Percentiles rank a stretch among this genome's conserved stretches.
These are phyloP conservation scores for Nyctibius bracteatus DNA, from an alignment of 2,113 vertebrate genomes.

Conservation along the genomic window DNA sequence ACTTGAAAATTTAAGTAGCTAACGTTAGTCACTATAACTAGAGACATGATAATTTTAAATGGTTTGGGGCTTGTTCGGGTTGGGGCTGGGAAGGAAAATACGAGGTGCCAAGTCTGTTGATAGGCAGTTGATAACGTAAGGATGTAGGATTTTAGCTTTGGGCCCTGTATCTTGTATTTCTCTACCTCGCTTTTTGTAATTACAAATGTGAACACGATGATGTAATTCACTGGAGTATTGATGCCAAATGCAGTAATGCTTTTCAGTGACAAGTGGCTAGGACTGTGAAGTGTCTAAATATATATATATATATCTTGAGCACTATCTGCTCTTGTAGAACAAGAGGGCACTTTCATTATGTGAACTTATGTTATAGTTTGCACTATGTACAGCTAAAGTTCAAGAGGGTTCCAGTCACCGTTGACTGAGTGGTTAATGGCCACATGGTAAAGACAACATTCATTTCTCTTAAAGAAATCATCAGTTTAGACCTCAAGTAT, in stretches of 20 bases:
- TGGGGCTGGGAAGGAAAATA: not conserved
- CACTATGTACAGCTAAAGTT: not conserved
- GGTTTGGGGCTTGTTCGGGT: not conserved
- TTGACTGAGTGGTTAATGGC: conserved; percentile 5
- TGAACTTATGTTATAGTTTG: not conserved
- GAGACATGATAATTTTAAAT: not conserved
- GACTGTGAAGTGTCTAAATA: not conserved
- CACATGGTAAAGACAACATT: not conserved
- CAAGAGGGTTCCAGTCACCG: not conserved
- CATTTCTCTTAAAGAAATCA: not conserved
- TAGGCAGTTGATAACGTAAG: not conserved
- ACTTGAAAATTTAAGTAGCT: not conserved
- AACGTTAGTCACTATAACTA: not conserved
- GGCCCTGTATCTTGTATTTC: not conserved
- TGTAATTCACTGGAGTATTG: not conserved
- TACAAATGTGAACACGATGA: not conserved
- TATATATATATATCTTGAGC: not conserved
- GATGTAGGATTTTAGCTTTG: not conserved
- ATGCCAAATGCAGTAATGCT: not conserved
- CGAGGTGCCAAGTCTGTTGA: not conserved
- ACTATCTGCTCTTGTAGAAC: not conserved
- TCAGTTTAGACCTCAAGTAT: not conserved
- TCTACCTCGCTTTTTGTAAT: not conserved
- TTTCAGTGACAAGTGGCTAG: not conserved
- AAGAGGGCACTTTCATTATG: not conserved